Base-by-base conservation (phyloP, 2,888 invertebrate genomes). In the Lasiommata megera region DNA sequence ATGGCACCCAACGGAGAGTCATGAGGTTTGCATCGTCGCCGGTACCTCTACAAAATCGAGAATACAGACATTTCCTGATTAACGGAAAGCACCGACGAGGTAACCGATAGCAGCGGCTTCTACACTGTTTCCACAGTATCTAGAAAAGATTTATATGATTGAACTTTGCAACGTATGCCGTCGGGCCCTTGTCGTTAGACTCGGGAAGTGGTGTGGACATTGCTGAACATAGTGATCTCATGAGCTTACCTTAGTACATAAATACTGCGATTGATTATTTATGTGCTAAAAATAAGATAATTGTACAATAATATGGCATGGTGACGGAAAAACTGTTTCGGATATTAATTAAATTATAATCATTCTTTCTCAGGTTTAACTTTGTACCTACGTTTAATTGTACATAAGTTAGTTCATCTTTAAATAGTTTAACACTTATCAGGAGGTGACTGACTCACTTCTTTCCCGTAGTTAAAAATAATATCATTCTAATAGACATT, bases 11-110 rank as follows among this genome's bases (percentile, higher is more conserved):
- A 90, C 61, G 89, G 84, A 7, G 90, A 91, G 54, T 88, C 88
- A 78, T 91, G 91, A 91, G 82, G 84, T 57, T 73, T 82, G 75
- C 82, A 80, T 48, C 84, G 82, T 58, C 84, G 88, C 54, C 81
- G 84, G 63, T 82, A 84, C 73, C 75, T 86, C 43, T 88, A 86
- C 69, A 85, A 84, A 63, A 79, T 85, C 58, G 86, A 88, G 67
- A 83, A 84, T 47, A 76, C 79, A 31, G 86, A 90, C 67, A 79
- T 88, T 78, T 90, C 90, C 80, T 90, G 90, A 90, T 89, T 88
- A 71, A 89, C 89, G 76, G 87, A 87, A 75, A 90, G 88, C 77
- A 89, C 88, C 64, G 87, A 87, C 65, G 90, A 86, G 76, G 83
- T 83, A 67, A 89, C 88, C 28, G 88, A 87, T 63, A 89, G 88